These are phyloP conservation scores for Brachyalestes nurse DNA, from an alignment of 2,797 vertebrate genomes.

Conservation along the genomic window DNA sequence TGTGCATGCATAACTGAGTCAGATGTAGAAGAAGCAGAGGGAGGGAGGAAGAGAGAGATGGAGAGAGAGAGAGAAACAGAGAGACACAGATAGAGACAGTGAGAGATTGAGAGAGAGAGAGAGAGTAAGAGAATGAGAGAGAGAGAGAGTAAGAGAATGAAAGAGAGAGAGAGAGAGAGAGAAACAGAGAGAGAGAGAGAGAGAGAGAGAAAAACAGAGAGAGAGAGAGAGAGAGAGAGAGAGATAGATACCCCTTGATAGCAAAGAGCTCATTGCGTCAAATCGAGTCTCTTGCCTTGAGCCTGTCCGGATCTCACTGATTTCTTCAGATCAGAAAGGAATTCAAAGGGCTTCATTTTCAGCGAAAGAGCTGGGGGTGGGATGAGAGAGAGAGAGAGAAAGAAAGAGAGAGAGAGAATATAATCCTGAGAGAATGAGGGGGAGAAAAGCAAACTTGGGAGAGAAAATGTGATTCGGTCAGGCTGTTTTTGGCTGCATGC, in stretches of 20 bases:
- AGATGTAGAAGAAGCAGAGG: constrained; percentile 33
- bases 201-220: constrained; percentile 7
- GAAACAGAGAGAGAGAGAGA: not conserved
- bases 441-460: constrained; percentile 62
- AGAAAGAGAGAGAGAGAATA: constrained; percentile 58
- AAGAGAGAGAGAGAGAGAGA: not conserved
- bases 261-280: constrained; percentile 51
- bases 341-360: constrained; percentile 67
- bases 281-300: constrained; percentile 49
- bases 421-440: constrained; percentile 48
- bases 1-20: constrained; percentile 55
- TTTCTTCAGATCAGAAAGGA: constrained; percentile 56
- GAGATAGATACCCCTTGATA: constrained; percentile 36
- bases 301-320: constrained; percentile 53
- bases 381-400: constrained; percentile 34
- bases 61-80: not conserved
- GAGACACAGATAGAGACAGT: not conserved
- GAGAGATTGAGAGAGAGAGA: constrained; percentile 6
- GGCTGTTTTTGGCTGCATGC: constrained; percentile 75
- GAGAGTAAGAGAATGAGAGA: no score
- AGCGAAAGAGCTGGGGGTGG: constrained; percentile 20
- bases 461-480: constrained; percentile 78
- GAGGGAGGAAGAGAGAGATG: not conserved
- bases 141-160: not conserved
- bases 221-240: constrained; percentile 11